Percentiles rank a stretch among this genome's conserved stretches.
Conservation (phyloP, 2,113 vertebrate genomes). For the Sebastes fasciatus region DNA sequence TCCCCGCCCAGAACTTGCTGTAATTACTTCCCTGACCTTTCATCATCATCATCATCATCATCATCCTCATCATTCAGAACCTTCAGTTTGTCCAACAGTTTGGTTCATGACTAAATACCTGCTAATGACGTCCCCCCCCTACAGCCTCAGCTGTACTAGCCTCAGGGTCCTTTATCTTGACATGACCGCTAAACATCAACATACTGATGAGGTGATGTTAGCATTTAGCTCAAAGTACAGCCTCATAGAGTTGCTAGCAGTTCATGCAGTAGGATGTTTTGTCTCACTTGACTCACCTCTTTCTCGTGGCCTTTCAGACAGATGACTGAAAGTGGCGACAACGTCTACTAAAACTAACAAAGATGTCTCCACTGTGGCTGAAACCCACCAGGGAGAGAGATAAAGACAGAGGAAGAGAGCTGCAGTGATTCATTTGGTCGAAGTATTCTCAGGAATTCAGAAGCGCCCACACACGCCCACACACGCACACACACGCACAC, state of each 20-base stretch:
- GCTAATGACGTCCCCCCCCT: too few species aligned
- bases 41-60: neutral
- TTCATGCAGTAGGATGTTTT: neutral
- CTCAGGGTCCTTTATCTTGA: too few species aligned
- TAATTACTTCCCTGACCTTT: neutral
- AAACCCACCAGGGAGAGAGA: neutral
- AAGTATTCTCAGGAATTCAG: conserved; percentile 14
- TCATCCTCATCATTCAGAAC: neutral
- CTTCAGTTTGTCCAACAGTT: too few species aligned
- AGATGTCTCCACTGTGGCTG: neutral
- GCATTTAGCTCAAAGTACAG: neutral
- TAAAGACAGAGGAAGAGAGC: neutral
- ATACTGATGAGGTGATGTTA: neutral
- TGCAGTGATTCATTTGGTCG: neutral
- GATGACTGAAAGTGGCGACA: neutral
- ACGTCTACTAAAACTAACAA: neutral
- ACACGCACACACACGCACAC: neutral
- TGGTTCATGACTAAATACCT: too few species aligned
- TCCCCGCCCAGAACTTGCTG: too few species aligned
- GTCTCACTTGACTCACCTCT: neutral
- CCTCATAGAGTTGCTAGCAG: neutral
- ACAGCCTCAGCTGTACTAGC: too few species aligned
- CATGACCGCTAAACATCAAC: too few species aligned
- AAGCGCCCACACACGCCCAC: neutral
- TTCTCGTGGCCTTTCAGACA: neutral